Percentiles rank a stretch among this genome's conserved stretches.
phyloP scores from a whole-genome alignment of 2,797 vertebrate species.

The Balearica regulorum region DNA sequence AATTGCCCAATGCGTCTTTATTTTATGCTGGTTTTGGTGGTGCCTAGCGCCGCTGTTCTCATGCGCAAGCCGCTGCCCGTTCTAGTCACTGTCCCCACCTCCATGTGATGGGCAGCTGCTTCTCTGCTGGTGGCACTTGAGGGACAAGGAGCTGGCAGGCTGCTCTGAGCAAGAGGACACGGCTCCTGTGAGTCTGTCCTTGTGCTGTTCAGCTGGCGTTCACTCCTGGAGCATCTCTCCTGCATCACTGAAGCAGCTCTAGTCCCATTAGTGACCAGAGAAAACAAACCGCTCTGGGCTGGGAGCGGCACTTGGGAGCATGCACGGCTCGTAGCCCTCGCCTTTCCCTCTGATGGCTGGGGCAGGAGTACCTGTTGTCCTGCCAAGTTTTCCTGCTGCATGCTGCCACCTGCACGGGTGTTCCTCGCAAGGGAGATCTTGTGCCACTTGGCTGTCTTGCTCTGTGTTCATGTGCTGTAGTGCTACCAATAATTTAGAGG shows the following conservation, averaged over 20 bases:
- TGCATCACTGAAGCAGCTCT: background rate
- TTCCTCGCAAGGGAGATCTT: background rate
- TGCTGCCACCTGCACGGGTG: background rate
- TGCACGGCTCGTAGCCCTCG: rapidly evolving
- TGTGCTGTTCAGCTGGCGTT: background rate
- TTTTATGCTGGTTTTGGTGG: background rate
- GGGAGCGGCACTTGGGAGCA: background rate
- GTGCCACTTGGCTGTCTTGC: background rate
- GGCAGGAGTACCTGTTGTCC: background rate
- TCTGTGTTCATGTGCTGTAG: background rate
- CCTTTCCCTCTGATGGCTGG: background rate
- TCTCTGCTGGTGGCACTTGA: background rate
- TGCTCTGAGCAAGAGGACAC: background rate
- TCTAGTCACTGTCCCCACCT: background rate
- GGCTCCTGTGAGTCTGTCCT: background rate
- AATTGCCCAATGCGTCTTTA: background rate
- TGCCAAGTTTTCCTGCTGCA: background rate
- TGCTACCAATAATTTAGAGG: background rate
- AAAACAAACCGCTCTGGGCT: background rate
- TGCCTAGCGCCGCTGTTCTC: background rate
- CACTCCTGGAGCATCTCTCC: background rate
- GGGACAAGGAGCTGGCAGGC: background rate
- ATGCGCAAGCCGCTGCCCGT: background rate
- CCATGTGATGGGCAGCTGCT: background rate
- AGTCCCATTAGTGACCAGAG: background rate